Base-by-base conservation (phyloP, 1,140 invertebrate species). In the Drosophila tsacasi region DNA sequence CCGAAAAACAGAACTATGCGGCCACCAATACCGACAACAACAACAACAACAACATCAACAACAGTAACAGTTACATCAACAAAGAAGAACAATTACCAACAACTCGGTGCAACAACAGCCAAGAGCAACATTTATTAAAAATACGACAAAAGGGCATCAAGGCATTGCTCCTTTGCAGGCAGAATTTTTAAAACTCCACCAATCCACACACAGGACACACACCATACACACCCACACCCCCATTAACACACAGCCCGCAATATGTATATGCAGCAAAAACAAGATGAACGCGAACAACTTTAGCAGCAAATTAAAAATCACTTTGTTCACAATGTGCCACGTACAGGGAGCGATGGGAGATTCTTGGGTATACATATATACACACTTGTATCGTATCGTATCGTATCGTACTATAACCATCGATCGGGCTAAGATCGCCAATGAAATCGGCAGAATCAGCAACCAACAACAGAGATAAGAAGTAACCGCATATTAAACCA, bases 241-340 rank as follows among this genome's bases (percentile, higher is more conserved):
- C 42, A 71, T 21, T 19, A 17, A 47, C 42, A 39, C 67, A 35
- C 44, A 37, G 37, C 17, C 67, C 55, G 68, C 67, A 52, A 52
- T 44, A 73, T 60, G 39, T 73, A 74, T 73, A 74, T 73, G 71
- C 71, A 73, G 25, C 3, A 46, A 57, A 69, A 50, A 61, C 23
- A 21, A 66, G 57, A 54, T 39, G 40, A 50, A 49, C 42, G 72
- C 61, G 68, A 68, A 73, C 44, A 79, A 75, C 77, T 84, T 80
- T 76, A 86, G 76, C 47, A 63, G 57, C 44, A 79, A 80, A 85
- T 85, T 67, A 67, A 76, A 72, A 78, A 50, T 63, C 79, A 81
- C 72, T 76, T 81, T 81, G 78, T 81, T 82, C 79, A 76, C 79
- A 59, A 67, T 77, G 79, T 77, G 79, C 79, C 76, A 81, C 79